Conservation (phyloP, 1,140 invertebrate genomes). For the Pseudoatta argentina region DNA sequence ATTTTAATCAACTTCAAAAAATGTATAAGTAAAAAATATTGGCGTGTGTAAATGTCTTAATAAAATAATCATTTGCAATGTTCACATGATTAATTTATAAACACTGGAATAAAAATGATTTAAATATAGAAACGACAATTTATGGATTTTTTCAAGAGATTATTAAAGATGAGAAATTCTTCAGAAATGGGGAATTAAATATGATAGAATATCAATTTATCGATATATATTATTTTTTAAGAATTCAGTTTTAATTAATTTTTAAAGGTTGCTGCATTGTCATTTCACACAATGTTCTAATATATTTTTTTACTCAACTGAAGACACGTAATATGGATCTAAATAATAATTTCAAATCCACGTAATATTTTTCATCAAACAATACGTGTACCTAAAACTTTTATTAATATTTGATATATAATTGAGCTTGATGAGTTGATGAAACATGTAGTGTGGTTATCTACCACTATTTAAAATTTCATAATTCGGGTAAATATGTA, state of each 20-base stretch:
- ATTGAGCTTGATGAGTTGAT: background rate
- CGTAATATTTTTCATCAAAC: background rate
- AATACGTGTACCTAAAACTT: background rate
- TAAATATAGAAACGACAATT: background rate
- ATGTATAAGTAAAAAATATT: background rate
- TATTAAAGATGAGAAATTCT: background rate
- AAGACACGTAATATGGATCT: background rate
- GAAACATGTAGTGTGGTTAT: background rate
- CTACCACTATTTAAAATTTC: background rate
- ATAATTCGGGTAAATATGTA: background rate
- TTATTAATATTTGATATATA: conserved; percentile 2
- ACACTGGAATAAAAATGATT: background rate
- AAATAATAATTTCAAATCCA: conserved; percentile 4
- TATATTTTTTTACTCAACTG: background rate
- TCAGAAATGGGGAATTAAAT: background rate
- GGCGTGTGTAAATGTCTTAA: background rate
- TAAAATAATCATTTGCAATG: background rate
- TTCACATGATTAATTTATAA: background rate
- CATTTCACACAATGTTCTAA: background rate
- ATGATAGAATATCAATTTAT: background rate
- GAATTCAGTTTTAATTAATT: background rate
- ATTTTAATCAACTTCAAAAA: conserved; percentile 21
- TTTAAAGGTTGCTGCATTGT: background rate
- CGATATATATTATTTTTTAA: background rate
- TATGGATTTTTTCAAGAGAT: background rate